phyloP scores from a whole-genome alignment of 2,888 invertebrate species.

The Eledona agricola region DNA sequence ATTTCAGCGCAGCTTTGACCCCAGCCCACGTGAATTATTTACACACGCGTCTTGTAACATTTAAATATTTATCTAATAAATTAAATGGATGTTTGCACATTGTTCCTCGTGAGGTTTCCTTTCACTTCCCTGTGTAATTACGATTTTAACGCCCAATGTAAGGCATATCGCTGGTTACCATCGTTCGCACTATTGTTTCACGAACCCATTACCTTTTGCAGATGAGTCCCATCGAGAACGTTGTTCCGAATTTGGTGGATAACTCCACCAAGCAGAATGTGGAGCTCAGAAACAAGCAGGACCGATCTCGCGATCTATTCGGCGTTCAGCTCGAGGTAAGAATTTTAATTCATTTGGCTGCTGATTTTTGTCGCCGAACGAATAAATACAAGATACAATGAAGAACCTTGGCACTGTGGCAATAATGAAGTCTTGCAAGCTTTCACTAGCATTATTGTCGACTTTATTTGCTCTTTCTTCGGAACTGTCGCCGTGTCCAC shows the following conservation, averaged over 20 bases:
- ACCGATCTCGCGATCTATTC: slow-evolving; percentile 67
- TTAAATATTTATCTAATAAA: slow-evolving; percentile 3
- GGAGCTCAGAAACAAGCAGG: slow-evolving; percentile 59
- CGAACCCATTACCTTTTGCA: slow-evolving; percentile 51
- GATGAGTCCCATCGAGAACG: slow-evolving; percentile 63
- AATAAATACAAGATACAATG: too few species aligned
- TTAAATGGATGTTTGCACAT: slow-evolving; percentile 11
- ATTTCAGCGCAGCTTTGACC: slow-evolving; percentile 1
- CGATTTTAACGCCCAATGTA: slow-evolving; percentile 21
- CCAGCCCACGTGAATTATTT: slow-evolving; percentile 2
- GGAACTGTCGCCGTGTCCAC: too few species aligned
- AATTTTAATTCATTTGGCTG: too few species aligned
- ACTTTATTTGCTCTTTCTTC: too few species aligned
- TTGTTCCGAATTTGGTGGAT: slow-evolving; percentile 56
- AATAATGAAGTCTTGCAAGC: too few species aligned
- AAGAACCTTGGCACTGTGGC: too few species aligned
- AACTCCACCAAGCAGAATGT: slow-evolving; percentile 47
- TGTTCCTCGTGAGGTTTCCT: slow-evolving; percentile 23
- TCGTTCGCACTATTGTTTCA: slow-evolving; percentile 28
- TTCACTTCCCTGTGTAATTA: slow-evolving; percentile 24
- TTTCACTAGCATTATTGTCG: too few species aligned
- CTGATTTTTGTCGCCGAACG: too few species aligned
- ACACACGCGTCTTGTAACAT: neutral
- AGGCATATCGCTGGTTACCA: slow-evolving; percentile 15
- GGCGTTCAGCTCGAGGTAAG: slow-evolving; percentile 71